A percentile compares a stretch with the other conserved stretches of the same genome.
phyloP scores from a whole-genome alignment of 2,888 invertebrate species.

The Aleiodes leptofemur region DNA sequence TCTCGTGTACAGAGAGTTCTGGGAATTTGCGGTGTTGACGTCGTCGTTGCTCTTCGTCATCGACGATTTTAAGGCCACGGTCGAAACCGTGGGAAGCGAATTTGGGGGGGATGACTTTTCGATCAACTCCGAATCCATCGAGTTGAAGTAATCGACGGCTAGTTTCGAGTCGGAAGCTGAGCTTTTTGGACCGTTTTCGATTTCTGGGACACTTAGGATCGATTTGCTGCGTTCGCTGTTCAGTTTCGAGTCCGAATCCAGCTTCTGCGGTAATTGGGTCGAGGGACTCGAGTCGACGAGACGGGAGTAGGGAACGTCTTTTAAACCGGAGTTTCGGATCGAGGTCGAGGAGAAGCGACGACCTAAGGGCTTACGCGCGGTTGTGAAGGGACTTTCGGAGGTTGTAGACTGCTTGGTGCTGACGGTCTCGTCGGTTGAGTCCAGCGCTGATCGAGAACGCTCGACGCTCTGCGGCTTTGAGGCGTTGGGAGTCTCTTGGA shows the following conservation, averaged over 20 bases:
- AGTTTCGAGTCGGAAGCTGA: constrained; percentile 91
- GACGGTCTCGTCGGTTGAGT: constrained; percentile 61
- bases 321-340: constrained; percentile 76
- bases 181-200: constrained; percentile 82
- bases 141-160: constrained; percentile 85
- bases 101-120: constrained; percentile 68
- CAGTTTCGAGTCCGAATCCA: constrained; percentile 84
- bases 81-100: constrained; percentile 65
- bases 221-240: constrained; percentile 78
- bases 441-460: constrained; percentile 71
- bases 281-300: constrained; percentile 82
- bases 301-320: constrained; percentile 88
- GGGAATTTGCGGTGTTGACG: constrained; percentile 82
- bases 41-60: constrained; percentile 75
- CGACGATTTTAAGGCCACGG: constrained; percentile 72
- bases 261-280: constrained; percentile 78
- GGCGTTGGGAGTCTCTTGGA: constrained; percentile 61
- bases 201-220: constrained; percentile 75
- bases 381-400: constrained; percentile 74
- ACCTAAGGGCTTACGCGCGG: constrained; percentile 74
- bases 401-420: constrained; percentile 67
- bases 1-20: constrained; percentile 80
- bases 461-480: constrained; percentile 67
- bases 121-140: constrained; percentile 66
- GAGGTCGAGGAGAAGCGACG: constrained; percentile 82